Evolutionary conservation across 2,113 vertebrate species (phyloP).

Genomic region (Megaptera novaeangliae): DNA sequence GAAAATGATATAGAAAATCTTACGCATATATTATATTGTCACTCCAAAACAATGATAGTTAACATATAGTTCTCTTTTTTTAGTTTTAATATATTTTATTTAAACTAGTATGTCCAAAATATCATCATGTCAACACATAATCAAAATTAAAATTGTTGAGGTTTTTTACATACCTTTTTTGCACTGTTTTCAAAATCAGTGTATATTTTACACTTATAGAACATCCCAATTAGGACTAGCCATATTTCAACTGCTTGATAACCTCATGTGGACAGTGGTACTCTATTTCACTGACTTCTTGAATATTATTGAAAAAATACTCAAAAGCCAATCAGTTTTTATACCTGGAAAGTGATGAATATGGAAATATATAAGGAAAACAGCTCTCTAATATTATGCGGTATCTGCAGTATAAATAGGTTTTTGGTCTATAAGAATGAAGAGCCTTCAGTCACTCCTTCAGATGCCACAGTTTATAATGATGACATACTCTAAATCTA

Average conservation of each 20-base stretch:
- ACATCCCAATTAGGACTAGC: background rate
- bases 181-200: background rate
- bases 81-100: background rate
- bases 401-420: slow-evolving; percentile 57
- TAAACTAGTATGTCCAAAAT: background rate
- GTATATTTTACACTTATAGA: background rate
- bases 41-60: background rate
- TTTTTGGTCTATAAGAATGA: slow-evolving; percentile 70
- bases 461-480: slow-evolving; percentile 55
- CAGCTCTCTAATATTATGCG: slow-evolving; percentile 64
- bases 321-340: background rate
- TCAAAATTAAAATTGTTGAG: background rate
- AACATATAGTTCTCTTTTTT: background rate
- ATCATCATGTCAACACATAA: background rate
- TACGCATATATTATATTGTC: background rate
- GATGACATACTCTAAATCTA: background rate
- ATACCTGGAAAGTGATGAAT: slow-evolving; percentile 50
- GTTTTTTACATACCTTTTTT: background rate
- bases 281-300: background rate
- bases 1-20: background rate
- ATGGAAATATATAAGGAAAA: slow-evolving; percentile 67
- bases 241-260: background rate
- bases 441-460: slow-evolving; percentile 56
- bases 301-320: background rate
- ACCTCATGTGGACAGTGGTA: background rate